Percentiles rank a stretch among this genome's conserved stretches.
Conservation (phyloP, 2,113 vertebrate genomes). For the Hippoglossus stenolepis region DNA sequence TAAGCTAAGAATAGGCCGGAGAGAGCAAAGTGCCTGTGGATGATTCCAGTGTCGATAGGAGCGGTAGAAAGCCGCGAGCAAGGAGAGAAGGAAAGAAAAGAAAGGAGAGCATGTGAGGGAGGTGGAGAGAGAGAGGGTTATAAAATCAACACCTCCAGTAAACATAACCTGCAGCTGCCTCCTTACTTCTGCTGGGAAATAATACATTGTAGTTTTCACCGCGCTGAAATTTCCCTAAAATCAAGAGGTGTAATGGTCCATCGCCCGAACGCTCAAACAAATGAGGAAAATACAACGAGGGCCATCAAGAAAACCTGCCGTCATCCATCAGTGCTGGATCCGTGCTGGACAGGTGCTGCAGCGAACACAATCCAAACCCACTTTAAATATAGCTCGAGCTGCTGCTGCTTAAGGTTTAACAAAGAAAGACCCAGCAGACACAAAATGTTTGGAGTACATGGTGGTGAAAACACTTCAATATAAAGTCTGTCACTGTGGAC, state of each 20-base stretch:
- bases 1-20: conserved; percentile 82
- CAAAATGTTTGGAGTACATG: no score
- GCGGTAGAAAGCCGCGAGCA: conserved; percentile 13
- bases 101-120: background rate
- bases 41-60: conserved; percentile 62
- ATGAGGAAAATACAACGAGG: conserved; percentile 1
- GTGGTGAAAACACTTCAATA: no score
- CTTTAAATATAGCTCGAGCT: conserved; percentile 11
- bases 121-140: conserved; percentile 74
- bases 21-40: conserved; percentile 64
- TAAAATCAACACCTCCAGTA: conserved; percentile 75
- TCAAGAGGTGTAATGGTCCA: background rate
- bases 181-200: conserved; percentile 27
- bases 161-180: conserved; percentile 51
- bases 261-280: background rate
- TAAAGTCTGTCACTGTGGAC: no score
- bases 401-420: conserved; percentile 4
- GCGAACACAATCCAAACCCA: background rate
- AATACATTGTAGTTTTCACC: conserved; percentile 18
- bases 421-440: no score
- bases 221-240: conserved; percentile 55
- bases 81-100: background rate
- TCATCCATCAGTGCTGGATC: conserved; percentile 4
- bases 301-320: background rate
- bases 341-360: background rate